A percentile compares a stretch with the other conserved stretches of the same genome.
Conservation (phyloP, 2,113 vertebrate genomes). For the Dipodomys merriami region DNA sequence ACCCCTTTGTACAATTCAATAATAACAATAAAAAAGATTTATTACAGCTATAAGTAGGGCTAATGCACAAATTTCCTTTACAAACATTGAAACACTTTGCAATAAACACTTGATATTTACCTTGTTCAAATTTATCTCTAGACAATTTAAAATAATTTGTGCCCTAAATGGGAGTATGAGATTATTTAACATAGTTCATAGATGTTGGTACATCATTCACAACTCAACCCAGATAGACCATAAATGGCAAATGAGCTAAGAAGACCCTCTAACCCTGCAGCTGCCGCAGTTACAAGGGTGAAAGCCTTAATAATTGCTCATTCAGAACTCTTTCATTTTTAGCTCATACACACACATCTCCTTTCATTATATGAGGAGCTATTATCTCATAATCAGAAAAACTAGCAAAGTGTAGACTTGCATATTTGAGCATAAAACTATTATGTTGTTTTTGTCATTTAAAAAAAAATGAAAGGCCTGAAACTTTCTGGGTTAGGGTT, state of each 20-base stretch:
- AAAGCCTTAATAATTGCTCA: conserved; percentile 63
- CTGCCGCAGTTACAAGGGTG: background rate
- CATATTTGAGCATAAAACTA: conserved; percentile 28
- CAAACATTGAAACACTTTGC: background rate
- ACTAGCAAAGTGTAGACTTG: conserved; percentile 52
- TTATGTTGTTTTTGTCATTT: conserved; percentile 11
- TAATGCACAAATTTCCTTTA: background rate
- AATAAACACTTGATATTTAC: conserved; percentile 46
- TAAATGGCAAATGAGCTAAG: conserved; percentile 9
- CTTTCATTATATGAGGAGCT: conserved; percentile 45
- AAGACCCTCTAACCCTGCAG: conserved; percentile 50
- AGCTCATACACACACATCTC: conserved; percentile 53
- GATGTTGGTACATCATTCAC: background rate
- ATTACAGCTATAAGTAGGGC: background rate
- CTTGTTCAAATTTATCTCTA: background rate
- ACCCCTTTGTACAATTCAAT: too few relatives aligned
- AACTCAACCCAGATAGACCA: background rate
- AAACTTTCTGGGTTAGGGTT: background rate
- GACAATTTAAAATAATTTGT: conserved; percentile 9
- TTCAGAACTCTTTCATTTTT: conserved; percentile 68
- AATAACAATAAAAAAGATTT: too few relatives aligned
- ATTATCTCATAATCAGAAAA: conserved; percentile 58
- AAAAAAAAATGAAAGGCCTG: background rate
- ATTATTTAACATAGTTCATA: conserved; percentile 20
- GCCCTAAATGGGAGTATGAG: background rate